phyloP scores from a whole-genome alignment of 2,113 vertebrate species.

The Turnix velox region DNA sequence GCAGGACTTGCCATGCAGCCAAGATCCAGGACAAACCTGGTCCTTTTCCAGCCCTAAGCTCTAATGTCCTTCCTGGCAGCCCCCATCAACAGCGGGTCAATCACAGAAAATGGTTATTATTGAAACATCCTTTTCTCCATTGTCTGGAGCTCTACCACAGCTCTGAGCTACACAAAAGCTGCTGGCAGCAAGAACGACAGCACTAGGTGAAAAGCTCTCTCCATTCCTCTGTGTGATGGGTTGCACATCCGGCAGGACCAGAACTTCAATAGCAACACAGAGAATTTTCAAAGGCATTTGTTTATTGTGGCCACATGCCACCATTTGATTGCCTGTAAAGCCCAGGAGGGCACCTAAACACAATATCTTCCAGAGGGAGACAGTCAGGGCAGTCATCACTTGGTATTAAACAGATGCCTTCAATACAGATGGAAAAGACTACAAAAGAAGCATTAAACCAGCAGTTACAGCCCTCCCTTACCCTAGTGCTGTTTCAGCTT shows the following conservation, averaged over 20 bases:
- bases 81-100: neutral
- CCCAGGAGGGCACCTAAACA: conserved; percentile 15
- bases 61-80: neutral
- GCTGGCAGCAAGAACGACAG: neutral
- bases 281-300: conserved; percentile 33
- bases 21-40: neutral
- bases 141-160: neutral
- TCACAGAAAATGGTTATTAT: neutral
- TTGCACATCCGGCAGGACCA: neutral
- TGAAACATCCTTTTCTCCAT: neutral
- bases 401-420: neutral
- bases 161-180: conserved; percentile 11
- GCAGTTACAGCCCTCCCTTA: neutral
- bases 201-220: neutral
- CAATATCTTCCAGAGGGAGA: neutral
- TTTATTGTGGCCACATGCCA: neutral
- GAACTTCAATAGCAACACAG: neutral
- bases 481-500: neutral
- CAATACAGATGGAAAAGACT: neutral
- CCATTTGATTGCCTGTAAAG: conserved; percentile 21
- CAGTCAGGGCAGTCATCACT: neutral
- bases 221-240: rapidly evolving
- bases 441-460: conserved; percentile 18
- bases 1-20: neutral
- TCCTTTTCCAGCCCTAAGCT: neutral